Conservation (phyloP, 2,113 vertebrate species). For the Chloropsis cyanopogon region DNA sequence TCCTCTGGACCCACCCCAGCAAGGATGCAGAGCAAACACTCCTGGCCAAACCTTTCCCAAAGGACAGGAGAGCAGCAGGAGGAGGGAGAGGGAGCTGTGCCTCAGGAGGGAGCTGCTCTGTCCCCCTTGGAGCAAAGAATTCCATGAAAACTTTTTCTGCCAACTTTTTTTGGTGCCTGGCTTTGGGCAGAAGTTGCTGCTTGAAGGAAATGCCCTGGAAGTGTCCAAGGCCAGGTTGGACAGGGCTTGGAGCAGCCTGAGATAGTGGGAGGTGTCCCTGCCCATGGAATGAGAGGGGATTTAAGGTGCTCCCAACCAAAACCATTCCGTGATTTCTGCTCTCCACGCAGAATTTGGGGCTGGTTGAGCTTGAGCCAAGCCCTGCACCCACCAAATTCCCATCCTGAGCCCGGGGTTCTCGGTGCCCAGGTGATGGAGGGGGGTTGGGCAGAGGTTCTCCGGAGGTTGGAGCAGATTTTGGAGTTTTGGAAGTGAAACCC, state of each 20-base stretch:
- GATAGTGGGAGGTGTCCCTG: neutral
- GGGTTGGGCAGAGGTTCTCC: neutral
- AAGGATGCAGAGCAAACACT: neutral
- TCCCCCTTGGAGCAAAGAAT: too few relatives aligned
- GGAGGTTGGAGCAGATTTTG: accelerated
- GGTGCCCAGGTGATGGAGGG: accelerated
- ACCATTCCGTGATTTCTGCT: neutral
- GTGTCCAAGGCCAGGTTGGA: neutral
- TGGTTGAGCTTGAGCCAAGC: neutral
- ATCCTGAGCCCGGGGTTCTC: accelerated
- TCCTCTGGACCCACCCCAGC: neutral
- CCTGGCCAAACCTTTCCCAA: accelerated
- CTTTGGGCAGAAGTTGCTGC: neutral
- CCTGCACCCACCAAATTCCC: accelerated
- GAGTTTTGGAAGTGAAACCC: neutral
- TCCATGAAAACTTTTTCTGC: accelerated
- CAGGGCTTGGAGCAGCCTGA: neutral
- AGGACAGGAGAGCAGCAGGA: too few relatives aligned
- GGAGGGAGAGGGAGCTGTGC: too few relatives aligned
- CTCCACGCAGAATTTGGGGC: accelerated
- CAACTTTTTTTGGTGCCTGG: accelerated
- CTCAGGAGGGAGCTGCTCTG: too few relatives aligned
- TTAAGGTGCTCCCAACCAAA: neutral
- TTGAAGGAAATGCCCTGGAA: neutral
- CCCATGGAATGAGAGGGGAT: neutral